Evolutionary conservation across 2,888 invertebrate genomes (phyloP).

Genomic region (Harpalus rubripes): DNA sequence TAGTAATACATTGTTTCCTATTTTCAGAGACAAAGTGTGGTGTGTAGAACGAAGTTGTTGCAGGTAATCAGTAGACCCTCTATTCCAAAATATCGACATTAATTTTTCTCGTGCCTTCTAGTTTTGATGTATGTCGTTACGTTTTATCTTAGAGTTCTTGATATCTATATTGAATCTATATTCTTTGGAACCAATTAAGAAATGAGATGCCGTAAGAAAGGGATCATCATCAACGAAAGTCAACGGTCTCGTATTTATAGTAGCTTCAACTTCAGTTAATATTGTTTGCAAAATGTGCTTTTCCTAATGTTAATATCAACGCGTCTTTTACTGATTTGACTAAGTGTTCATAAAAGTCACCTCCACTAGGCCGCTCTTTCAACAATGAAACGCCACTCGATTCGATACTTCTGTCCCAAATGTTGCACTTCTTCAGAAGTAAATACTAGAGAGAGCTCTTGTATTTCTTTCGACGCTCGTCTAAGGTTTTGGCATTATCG

Average conservation of each 20-base stretch:
- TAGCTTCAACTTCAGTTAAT: neutral
- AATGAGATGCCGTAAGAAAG: conserved; percentile 19
- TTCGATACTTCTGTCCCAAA: conserved; percentile 16
- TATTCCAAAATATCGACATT: conserved; percentile 22
- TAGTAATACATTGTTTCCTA: too few relatives aligned
- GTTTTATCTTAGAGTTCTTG: neutral
- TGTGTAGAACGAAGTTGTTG: conserved; percentile 49
- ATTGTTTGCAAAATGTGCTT: conserved; percentile 37
- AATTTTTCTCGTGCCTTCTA: conserved; percentile 19
- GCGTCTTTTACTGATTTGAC: conserved; percentile 6
- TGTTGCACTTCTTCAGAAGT: conserved; percentile 5
- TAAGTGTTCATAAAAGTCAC: conserved; percentile 52
- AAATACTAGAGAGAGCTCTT: conserved; percentile 33
- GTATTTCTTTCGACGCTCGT: conserved; percentile 43
- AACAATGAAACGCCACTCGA: conserved; percentile 66
- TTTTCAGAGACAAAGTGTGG: too few relatives aligned
- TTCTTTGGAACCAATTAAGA: conserved; percentile 27
- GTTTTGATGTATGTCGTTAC: conserved; percentile 15
- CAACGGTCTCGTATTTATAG: conserved; percentile 54
- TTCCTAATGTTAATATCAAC: conserved; percentile 23
- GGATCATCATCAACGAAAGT: conserved; percentile 7
- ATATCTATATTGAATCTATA: conserved; percentile 6
- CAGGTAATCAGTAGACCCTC: conserved; percentile 33
- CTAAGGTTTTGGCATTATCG: conserved; percentile 66
- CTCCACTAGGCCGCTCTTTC: conserved; percentile 64